Conservation (phyloP, 2,797 vertebrate genomes). For the Hypotaenidia philippensis region DNA sequence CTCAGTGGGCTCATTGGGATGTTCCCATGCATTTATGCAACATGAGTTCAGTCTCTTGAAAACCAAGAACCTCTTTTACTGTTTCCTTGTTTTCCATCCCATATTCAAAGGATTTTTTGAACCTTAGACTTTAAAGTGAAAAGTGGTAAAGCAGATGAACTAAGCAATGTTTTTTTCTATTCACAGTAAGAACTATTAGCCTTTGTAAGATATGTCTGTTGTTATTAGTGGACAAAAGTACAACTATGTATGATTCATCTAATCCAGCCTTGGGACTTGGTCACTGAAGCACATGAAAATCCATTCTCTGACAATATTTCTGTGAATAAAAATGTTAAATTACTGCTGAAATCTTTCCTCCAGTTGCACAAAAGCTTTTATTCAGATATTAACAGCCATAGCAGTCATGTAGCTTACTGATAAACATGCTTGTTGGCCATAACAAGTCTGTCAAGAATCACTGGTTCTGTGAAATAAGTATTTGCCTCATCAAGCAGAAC, state of each 20-base stretch:
- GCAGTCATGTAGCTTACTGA: background rate
- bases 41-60: background rate
- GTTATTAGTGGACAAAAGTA: background rate
- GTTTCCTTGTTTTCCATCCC: background rate
- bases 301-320: background rate
- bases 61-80: background rate
- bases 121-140: background rate
- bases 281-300: background rate
- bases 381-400: background rate
- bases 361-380: background rate
- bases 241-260: background rate
- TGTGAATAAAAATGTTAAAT: background rate
- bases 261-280: background rate
- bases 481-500: background rate
- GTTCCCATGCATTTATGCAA: background rate
- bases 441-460: background rate
- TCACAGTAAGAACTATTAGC: background rate
- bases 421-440: background rate
- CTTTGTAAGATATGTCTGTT: background rate
- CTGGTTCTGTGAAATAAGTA: background rate
- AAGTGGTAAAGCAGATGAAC: background rate
- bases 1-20: background rate
- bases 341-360: background rate
- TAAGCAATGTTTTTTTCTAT: background rate
- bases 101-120: background rate